A percentile compares a stretch with the other conserved stretches of the same genome.
Evolutionary conservation across 2,113 vertebrate species (phyloP).

Genomic region (Tetrax tetrax): DNA sequence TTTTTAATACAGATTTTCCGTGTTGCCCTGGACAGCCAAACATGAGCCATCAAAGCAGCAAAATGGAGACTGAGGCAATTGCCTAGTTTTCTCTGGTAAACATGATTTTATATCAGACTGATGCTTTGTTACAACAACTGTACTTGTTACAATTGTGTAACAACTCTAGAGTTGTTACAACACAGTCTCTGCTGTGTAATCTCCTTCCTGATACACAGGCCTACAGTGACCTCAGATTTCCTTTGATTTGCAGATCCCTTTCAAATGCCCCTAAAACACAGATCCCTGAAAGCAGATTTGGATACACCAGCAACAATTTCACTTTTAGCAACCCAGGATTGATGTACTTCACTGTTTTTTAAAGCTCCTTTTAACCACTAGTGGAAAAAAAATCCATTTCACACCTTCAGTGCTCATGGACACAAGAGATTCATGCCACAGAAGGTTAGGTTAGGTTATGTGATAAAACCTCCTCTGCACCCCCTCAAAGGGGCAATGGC

Average conservation of each 20-base stretch:
- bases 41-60: background rate
- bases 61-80: background rate
- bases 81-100: background rate
- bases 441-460: background rate
- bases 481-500: background rate
- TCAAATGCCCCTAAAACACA: background rate
- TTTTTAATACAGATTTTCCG: background rate
- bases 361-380: background rate
- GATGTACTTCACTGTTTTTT: accelerated
- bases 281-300: background rate
- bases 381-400: background rate
- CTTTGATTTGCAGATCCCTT: background rate
- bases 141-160: background rate
- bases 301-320: background rate
- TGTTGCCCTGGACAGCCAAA: background rate
- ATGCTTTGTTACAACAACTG: background rate
- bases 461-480: background rate
- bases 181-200: background rate
- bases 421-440: background rate
- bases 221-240: background rate
- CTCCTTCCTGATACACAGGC: background rate
- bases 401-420: background rate
- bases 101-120: background rate
- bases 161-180: background rate
- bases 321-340: background rate